These are phyloP conservation scores for Enhydra lutris DNA, from an alignment of 2,113 vertebrate genomes.

Conservation along the genomic window DNA sequence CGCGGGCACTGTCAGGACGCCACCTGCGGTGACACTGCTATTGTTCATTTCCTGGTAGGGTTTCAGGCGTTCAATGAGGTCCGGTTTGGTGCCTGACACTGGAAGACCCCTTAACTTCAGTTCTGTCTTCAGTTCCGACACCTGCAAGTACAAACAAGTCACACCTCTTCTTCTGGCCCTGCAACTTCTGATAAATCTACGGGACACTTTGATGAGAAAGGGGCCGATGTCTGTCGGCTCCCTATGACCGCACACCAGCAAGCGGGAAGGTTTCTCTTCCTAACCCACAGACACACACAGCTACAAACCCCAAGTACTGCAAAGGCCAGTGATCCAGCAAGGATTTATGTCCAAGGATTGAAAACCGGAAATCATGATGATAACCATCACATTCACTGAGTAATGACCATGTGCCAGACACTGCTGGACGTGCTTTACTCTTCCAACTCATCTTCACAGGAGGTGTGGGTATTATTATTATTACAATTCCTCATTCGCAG, in stretches of 20 bases:
- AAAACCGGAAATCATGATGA: neutral
- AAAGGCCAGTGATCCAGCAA: neutral
- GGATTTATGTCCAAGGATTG: neutral
- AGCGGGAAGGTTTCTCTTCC: neutral
- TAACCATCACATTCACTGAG: neutral
- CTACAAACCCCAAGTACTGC: neutral
- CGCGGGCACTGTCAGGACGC: slow-evolving; percentile 69
- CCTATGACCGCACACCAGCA: neutral
- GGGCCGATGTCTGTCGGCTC: neutral
- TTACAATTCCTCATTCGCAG: neutral
- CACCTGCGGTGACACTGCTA: slow-evolving; percentile 69
- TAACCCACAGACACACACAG: neutral
- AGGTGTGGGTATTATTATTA: neutral
- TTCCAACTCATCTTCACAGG: neutral
- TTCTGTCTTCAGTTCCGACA: slow-evolving; percentile 96
- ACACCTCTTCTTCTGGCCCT: neutral
- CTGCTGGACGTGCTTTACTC: neutral
- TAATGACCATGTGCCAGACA: neutral
- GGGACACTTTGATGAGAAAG: neutral
- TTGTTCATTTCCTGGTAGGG: slow-evolving; percentile 90
- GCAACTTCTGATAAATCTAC: neutral
- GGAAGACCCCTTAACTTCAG: slow-evolving; percentile 95
- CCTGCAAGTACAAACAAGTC: slow-evolving; percentile 81
- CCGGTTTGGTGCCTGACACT: slow-evolving; percentile 96
- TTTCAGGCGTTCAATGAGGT: slow-evolving; percentile 96